phyloP scores from a whole-genome alignment of 2,888 invertebrate genomes.

The Proisotoma minuta region DNA sequence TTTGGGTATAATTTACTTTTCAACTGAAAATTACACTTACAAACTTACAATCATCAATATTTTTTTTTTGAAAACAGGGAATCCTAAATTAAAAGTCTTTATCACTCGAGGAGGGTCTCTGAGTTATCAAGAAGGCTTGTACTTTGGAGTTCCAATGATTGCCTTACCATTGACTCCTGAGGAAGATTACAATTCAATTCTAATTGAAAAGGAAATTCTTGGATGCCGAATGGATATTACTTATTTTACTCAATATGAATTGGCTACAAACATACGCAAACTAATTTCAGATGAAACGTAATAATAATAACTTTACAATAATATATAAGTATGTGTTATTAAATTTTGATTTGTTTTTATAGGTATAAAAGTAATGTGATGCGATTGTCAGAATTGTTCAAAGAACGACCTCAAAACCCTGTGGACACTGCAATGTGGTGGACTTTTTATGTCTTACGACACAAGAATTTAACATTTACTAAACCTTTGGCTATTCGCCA shows the following conservation, averaged over 20 bases:
- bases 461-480: constrained; percentile 23
- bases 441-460: constrained; percentile 34
- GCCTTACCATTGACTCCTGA: constrained; percentile 25
- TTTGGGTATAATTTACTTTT: constrained; percentile 23
- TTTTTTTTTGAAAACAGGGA: no score
- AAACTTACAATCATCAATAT: no score
- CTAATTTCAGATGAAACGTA: constrained; percentile 28
- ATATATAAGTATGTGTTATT: neutral
- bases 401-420: constrained; percentile 33
- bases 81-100: constrained; percentile 7
- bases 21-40: no score
- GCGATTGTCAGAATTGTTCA: constrained; percentile 25
- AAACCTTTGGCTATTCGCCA: constrained; percentile 25
- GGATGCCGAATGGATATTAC: constrained; percentile 26
- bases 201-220: constrained; percentile 20
- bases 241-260: constrained; percentile 28
- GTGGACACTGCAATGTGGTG: constrained; percentile 33
- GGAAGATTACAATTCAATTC: constrained; percentile 22
- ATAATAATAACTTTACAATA: neutral
- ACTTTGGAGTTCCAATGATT: constrained; percentile 25
- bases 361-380: constrained; percentile 25
- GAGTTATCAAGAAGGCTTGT: constrained; percentile 14
- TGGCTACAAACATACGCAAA: constrained; percentile 22
- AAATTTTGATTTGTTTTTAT: neutral
- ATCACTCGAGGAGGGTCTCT: neutral